phyloP scores from a whole-genome alignment of 2,113 vertebrate species.

The Rhinogobius similis region DNA sequence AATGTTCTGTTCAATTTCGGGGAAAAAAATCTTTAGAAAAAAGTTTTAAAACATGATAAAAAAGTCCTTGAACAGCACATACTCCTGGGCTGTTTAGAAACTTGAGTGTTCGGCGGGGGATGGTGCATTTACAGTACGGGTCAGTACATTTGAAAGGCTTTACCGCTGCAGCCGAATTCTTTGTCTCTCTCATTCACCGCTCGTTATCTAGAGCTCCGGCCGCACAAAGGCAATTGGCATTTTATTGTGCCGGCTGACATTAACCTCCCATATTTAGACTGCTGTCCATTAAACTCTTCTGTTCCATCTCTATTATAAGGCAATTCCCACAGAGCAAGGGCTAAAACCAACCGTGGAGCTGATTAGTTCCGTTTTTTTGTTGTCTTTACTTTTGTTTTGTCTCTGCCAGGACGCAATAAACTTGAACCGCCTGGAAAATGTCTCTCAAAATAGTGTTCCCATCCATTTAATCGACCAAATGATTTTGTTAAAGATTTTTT shows the following conservation, averaged over 20 bases:
- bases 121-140: slow-evolving; percentile 79
- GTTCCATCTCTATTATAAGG: slow-evolving; percentile 62
- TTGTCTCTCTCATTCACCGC: slow-evolving; percentile 74
- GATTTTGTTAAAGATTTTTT: too few relatives aligned
- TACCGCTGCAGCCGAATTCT: slow-evolving; percentile 76
- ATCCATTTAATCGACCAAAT: too few relatives aligned
- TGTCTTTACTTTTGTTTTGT: slow-evolving; percentile 29
- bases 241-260: slow-evolving; percentile 74
- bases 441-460: too few relatives aligned
- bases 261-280: slow-evolving; percentile 73
- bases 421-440: slow-evolving; percentile 24
- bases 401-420: slow-evolving; percentile 35
- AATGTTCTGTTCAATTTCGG: too few relatives aligned
- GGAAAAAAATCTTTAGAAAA: too few relatives aligned
- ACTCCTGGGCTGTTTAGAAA: slow-evolving; percentile 63
- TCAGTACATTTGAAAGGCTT: slow-evolving; percentile 82
- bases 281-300: slow-evolving; percentile 67
- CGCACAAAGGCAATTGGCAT: slow-evolving; percentile 71
- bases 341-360: slow-evolving; percentile 45
- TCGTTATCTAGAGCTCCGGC: slow-evolving; percentile 59
- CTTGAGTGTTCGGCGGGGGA: slow-evolving; percentile 35
- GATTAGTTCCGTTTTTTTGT: slow-evolving; percentile 57
- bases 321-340: slow-evolving; percentile 57
- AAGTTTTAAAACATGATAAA: too few relatives aligned
- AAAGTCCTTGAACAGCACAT: slow-evolving; percentile 42